Base-by-base conservation (phyloP, 1,140 invertebrate genomes). In the Nasonia vitripennis region DNA sequence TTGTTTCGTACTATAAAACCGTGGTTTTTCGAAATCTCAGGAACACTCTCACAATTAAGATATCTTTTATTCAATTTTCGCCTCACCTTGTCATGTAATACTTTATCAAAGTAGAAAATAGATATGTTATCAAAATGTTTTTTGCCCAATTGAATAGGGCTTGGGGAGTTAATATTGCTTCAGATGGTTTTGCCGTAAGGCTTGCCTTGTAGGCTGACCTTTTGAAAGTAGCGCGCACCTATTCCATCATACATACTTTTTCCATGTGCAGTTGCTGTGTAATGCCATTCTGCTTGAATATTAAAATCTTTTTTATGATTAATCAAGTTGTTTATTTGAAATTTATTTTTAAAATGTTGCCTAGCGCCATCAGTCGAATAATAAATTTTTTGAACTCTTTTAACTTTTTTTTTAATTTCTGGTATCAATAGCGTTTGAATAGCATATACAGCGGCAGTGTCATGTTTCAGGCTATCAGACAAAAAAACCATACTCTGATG, bases 351-450 rank as follows among this genome's bases (percentile, higher is more conserved):
- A 62, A 62, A 62, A 62, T 12, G 55, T 62, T 62, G 55, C 55
- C 55, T 62, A 62, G 55, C 55, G 10, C 55, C 20, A 62, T 62
- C 55, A 62, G 55, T 62, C 4, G 20, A 62, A 7, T 62, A 62
- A 62, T 71, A 71, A 71, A 23, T 71, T 71, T 71, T 23, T 71
- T n/a, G 10, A 71, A n/a, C 27, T 27, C 23, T 27, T 71, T 71
- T 5, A 71, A 20, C 23, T 71, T 71, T 71, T 27, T 27, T 27
- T 71, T 71, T 71, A 71, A 71, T 71, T 71, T 71, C 68, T 71
- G 68, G 68, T 71, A 71, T 71, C 68, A 71, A n/a, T 71, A 71
- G 68, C 68, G 68, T 71, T 71, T 71, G 68, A 71, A 71, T 71
- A 71, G 27, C n/a, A 71, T 71, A 71, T 71, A 27, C 27, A 27